These are phyloP conservation scores for Lucinisca nassula DNA, from an alignment of 2,888 invertebrate species.

Conservation along the genomic window DNA sequence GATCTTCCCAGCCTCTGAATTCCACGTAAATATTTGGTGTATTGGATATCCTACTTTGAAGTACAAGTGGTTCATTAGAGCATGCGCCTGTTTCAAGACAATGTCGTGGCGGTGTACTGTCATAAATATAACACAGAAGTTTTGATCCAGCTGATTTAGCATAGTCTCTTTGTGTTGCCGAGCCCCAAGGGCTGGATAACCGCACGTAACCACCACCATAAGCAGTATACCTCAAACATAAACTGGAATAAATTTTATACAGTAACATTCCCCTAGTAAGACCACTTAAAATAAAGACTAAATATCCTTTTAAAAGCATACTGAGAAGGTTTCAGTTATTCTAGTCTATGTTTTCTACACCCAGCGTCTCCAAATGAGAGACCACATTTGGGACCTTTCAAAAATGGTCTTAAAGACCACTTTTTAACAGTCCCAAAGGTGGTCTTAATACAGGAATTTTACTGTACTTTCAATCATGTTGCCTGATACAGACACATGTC, in stretches of 20 bases:
- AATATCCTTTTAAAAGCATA: too few species aligned
- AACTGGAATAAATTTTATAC: constrained; percentile 35
- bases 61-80: constrained; percentile 45
- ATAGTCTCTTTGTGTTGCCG: neutral
- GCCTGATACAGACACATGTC: too few species aligned
- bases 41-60: constrained; percentile 42
- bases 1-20: constrained; percentile 68
- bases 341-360: too few species aligned
- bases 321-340: too few species aligned
- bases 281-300: too few species aligned
- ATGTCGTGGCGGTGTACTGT: constrained; percentile 42
- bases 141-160: constrained; percentile 5
- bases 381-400: too few species aligned
- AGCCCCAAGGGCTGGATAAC: neutral
- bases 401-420: too few species aligned
- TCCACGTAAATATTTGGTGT: constrained; percentile 26
- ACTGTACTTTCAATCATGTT: too few species aligned
- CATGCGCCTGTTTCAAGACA: constrained; percentile 39
- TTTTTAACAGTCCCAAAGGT: too few species aligned
- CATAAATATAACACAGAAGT: constrained; percentile 50
- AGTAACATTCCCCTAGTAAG: too few species aligned
- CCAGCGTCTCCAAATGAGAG: too few species aligned
- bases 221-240: constrained; percentile 49
- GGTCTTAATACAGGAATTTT: too few species aligned
- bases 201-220: constrained; percentile 55